Base-by-base conservation (phyloP, 2,113 vertebrate genomes). In the Pedionomus torquatus region DNA sequence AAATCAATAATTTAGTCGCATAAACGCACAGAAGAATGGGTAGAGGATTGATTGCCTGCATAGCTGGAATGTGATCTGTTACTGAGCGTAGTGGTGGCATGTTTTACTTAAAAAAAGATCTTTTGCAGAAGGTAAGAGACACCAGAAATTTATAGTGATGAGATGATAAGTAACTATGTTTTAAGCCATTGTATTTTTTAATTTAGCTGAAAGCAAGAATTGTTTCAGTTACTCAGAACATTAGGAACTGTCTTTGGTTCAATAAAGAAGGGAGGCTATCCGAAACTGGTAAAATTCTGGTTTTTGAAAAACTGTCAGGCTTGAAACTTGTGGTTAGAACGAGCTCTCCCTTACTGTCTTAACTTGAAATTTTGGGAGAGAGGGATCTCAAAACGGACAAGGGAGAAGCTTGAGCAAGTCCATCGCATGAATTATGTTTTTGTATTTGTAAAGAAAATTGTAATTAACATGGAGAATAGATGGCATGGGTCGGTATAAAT, bases 101-200 rank as follows among this genome's bases (percentile, higher is more conserved):
- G 18, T 89, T 93, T 91, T 70, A 49, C 25, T 84, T 78, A 26
- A 74, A 94, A 89, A 84, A 20, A 96, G 65, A 64, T 39, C 35
- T 54, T 39, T 83, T 71, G 58, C 51, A 78, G 31, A 7, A 84
- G 69, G 77, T 26, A 20, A 18, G 60, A 37, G 79, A 18, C 39
- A n/a, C 24, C 30, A 26, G 7, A 51, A 10, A 6, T 35, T 43
- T 43, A 49, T 41, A 52, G 1, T 46, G 82, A 57, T 33, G 31
- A 55, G 85, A 18, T 85, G 5, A 52, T 55, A n/a, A n/a, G 26
- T 43, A 24, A 23, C 28, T 15, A 3, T 31, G 7, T 18, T 75
- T 18, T 70, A 5, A 54, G 28, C 35, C 49, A 31, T 2, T 64
- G 25, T 9, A 20, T 57, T 58, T 82, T 57, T 51, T 48, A 30